Evolutionary conservation across 1,140 invertebrate genomes (phyloP), one percentile per base, ranked within the genome.

Genomic region (Pemphigus obesinymphae): DNA sequence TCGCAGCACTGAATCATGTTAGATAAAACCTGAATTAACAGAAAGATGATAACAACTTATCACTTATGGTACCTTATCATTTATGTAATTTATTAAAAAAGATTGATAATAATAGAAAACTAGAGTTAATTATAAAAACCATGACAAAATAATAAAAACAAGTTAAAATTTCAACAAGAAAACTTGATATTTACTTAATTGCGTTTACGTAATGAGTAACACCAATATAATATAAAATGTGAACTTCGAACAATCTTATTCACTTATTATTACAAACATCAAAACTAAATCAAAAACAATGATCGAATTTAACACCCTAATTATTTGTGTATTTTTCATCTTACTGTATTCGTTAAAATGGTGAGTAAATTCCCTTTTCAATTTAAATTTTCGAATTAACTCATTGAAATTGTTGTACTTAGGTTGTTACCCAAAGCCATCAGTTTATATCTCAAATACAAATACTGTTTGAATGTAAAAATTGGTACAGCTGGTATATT

Each of bases 341-440:
- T 31, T 80, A 26, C 17, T 80, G 15, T 80, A 61, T 43, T 80
- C 76, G 63, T 43, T 80, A 61, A 80, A 80, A 31, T 80, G 76
- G 76, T 80, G 23, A 80, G 76, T 80, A 20, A 45, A 34, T 45
- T 45, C 8, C 7, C 6, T 17, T 26, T 43, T 26, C 2, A 10
- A 45, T 63, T 17, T 26, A 2, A 20, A 80, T 61, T 63, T 63
- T 17, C 2, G 11, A 45, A 2, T 29, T 0, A 0, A 63, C 4
- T 20, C n/a, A 15, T 26, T 78, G 23, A 50, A 75, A 11, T 0
- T 53, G 20, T 58, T 37, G 3, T 58, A 78, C 15, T 58, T 23
- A 80, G 76, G 76, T 63, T 80, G 15, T 45, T 80, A 26, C 76
- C 76, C n/a, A 80, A 80, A 80, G 37, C 23, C 31, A 80, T 80